phyloP scores from a whole-genome alignment of 2,113 vertebrate genomes.

The Sorex fumeus region DNA sequence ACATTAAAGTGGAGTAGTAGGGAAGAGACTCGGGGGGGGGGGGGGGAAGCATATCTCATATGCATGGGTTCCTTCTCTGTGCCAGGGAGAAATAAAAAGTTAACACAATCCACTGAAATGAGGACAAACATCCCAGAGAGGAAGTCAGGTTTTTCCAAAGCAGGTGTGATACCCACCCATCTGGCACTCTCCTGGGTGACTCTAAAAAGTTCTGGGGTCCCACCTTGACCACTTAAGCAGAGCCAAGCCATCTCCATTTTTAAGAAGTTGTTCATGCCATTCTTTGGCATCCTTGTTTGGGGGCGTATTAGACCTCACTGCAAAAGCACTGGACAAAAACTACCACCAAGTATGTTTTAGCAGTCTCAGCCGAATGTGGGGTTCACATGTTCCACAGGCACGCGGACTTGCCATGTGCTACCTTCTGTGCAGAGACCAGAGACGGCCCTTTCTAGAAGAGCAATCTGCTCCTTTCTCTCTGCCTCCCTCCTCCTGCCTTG shows the following conservation, averaged over 20 bases:
- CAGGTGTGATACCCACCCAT: neutral
- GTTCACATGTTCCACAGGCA: neutral
- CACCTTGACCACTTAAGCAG: neutral
- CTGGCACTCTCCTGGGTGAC: neutral
- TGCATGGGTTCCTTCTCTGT: too few species aligned
- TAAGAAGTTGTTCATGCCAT: neutral
- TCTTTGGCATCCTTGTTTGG: constrained; percentile 11
- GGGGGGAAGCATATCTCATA: too few species aligned
- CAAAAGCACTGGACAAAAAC: constrained; percentile 8
- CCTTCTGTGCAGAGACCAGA: neutral
- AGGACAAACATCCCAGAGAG: neutral
- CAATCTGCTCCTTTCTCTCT: neutral
- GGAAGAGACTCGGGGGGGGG: too few species aligned
- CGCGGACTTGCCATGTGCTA: neutral
- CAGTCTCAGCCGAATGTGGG: too few species aligned
- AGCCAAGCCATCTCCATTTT: neutral
- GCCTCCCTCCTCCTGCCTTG: neutral
- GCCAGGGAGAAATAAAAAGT: too few species aligned
- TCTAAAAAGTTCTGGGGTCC: neutral
- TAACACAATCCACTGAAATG: neutral
- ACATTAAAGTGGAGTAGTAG: constrained; percentile 31
- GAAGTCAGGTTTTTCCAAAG: neutral
- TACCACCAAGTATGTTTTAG: neutral
- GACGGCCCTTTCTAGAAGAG: neutral
- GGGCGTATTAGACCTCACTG: neutral